Evolutionary conservation across 2,888 invertebrate genomes (phyloP).

Genomic region (Tridacna crocea): DNA sequence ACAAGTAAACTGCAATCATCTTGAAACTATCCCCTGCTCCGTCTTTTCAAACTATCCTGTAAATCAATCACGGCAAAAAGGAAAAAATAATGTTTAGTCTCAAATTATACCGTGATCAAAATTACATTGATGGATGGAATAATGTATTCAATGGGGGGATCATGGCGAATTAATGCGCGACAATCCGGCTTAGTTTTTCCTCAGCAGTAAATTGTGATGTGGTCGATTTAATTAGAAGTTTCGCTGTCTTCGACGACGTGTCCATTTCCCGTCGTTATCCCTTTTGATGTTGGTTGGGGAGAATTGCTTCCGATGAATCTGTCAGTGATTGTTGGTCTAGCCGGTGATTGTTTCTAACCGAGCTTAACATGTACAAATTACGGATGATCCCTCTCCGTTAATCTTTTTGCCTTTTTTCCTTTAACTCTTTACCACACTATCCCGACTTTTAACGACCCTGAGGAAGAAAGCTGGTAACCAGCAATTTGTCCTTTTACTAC

Average conservation of each 20-base stretch:
- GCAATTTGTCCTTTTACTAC: not conserved
- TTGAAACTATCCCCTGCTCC: constrained; percentile 22
- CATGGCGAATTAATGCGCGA: constrained; percentile 58
- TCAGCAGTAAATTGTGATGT: constrained; percentile 54
- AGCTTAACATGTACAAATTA: constrained; percentile 1
- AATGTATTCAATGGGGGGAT: constrained; percentile 63
- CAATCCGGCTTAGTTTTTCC: constrained; percentile 59
- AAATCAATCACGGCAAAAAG: constrained; percentile 10
- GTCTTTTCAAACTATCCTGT: constrained; percentile 9
- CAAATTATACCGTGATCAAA: constrained; percentile 62
- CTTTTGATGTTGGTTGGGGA: constrained; percentile 47
- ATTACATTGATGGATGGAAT: constrained; percentile 64
- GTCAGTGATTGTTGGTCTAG: constrained; percentile 38
- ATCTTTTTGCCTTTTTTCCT: no score
- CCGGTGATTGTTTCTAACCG: constrained; percentile 18
- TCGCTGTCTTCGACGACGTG: constrained; percentile 35
- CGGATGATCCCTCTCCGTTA: not conserved
- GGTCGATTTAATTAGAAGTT: constrained; percentile 61
- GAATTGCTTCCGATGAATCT: constrained; percentile 20
- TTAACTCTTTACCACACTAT: no score
- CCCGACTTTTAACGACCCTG: no score
- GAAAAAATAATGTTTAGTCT: constrained; percentile 13
- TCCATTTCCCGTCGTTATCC: constrained; percentile 57
- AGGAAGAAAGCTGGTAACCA: not conserved
- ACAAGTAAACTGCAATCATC: constrained; percentile 23